A percentile compares a stretch with the other conserved stretches of the same genome.
Conservation (phyloP, 2,888 invertebrate species). For the Bembecia ichneumoniformis region DNA sequence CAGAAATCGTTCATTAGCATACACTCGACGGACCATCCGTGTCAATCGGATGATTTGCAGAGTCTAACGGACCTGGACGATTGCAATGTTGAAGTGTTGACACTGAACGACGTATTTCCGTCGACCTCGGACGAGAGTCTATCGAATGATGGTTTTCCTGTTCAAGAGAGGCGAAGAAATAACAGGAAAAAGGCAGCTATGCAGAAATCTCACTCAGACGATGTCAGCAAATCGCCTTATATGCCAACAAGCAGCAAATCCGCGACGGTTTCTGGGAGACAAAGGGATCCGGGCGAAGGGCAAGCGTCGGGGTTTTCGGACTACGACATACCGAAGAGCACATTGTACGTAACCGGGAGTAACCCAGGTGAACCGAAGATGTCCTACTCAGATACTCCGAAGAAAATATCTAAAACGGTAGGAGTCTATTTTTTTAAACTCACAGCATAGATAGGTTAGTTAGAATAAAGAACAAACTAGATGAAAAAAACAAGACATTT, state of each 20-base stretch:
- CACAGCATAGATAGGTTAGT: too few species aligned
- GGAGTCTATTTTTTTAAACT: conserved; percentile 13
- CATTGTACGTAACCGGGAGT: conserved; percentile 59
- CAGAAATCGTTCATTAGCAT: conserved; percentile 65
- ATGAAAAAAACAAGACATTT: too few species aligned
- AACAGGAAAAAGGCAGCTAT: conserved; percentile 26
- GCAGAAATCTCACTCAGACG: conserved; percentile 27
- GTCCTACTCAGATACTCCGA: conserved; percentile 56
- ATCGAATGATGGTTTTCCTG: conserved; percentile 51
- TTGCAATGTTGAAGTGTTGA: conserved; percentile 60
- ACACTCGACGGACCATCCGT: conserved; percentile 62
- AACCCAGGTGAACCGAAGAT: conserved; percentile 66
- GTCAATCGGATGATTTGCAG: conserved; percentile 42
- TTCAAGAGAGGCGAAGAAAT: conserved; percentile 32
- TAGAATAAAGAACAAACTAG: too few species aligned
- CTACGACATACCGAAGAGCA: conserved; percentile 57
- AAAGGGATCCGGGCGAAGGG: conserved; percentile 35
- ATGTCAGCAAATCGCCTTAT: conserved; percentile 34
- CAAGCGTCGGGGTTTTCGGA: conserved; percentile 51
- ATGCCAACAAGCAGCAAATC: conserved; percentile 60
- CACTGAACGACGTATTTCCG: conserved; percentile 59
- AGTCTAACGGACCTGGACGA: conserved; percentile 41
- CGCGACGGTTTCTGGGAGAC: conserved; percentile 41
- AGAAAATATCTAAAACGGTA: conserved; percentile 63
- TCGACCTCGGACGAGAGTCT: conserved; percentile 65